Evolutionary conservation across 2,797 vertebrate species (phyloP), one percentile per base, ranked within the genome.

Genomic region (Orestias chungarensis): DNA sequence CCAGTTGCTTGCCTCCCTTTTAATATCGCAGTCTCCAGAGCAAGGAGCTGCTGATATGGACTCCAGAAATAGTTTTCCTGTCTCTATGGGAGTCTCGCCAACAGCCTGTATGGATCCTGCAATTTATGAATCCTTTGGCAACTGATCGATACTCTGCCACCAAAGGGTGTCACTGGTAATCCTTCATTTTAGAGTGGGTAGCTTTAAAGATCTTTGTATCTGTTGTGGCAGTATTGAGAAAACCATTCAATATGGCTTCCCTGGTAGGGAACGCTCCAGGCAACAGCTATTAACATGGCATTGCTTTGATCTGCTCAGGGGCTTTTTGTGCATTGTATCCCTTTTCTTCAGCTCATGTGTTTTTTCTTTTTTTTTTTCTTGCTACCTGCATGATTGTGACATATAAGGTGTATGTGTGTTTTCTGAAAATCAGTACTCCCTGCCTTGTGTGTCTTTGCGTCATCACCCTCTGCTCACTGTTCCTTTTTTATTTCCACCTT

Each of bases 21-120:
- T 84, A 85, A 87, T 87, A 79, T 71, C 74, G 70, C 77, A 73
- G 80, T 79, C 83, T 11, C 70, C 74, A 40, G 76, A 66, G 70
- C 81, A 70, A 35, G 65, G 54, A n/a, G 68, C 65, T 61, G 82
- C 71, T 82, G 49, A 82, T 83, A 70, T 64, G 72, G 55, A 76
- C 54, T 85, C 88, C 82, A 84, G 85, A 86, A 88, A 89, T 89
- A 89, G 85, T 81, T 61, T 0, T 69, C 66, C 65, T 71, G 75
- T 87, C 83, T 86, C 83, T 70, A 78, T 54, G 81, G 82, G 80
- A 55, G 78, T 80, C 80, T 82, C 55, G 74, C 25, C 62, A 27
- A 27, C 61, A 65, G 50, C 62, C 54, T 40, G 77, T 75, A 81
- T 79, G 68, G 71, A 78, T 67, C 64, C 31, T 75, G 40, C 46